Conservation (phyloP, 1,140 invertebrate genomes). For the Telenomus remus region DNA sequence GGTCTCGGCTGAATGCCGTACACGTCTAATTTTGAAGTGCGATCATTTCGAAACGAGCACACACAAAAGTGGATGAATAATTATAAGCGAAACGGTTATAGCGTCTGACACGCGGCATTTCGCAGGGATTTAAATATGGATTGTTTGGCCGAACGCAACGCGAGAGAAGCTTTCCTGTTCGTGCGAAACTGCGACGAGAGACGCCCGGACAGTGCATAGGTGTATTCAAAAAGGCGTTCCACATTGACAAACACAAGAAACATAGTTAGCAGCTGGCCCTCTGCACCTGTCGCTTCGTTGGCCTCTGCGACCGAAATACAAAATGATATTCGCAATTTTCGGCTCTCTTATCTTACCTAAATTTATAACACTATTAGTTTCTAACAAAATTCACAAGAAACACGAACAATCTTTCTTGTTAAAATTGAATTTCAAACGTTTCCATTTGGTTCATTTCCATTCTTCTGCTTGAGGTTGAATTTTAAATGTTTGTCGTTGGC, state of each 20-base stretch:
- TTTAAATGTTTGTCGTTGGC: no score
- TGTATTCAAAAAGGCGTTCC: slow-evolving; percentile 55
- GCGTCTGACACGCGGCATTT: slow-evolving; percentile 12
- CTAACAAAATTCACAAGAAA: no score
- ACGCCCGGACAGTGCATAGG: slow-evolving; percentile 24
- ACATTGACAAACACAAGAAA: slow-evolving; percentile 66
- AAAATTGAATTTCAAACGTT: no score
- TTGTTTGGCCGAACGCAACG: slow-evolving; percentile 34
- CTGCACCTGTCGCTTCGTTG: slow-evolving; percentile 58
- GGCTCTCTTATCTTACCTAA: slow-evolving; percentile 40
- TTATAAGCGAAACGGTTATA: slow-evolving; percentile 40
- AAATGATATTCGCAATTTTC: slow-evolving; percentile 56
- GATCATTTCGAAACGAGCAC: background rate
- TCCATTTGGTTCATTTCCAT: no score
- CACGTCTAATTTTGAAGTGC: no score
- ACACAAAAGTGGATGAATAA: slow-evolving; percentile 42
- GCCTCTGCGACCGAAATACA: slow-evolving; percentile 67
- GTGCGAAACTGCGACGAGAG: slow-evolving; percentile 26
- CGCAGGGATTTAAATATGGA: slow-evolving; percentile 48
- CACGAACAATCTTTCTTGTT: no score
- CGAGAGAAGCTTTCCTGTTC: slow-evolving; percentile 30
- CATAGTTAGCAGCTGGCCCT: slow-evolving; percentile 65
- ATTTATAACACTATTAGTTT: no score
- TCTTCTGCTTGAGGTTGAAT: no score
- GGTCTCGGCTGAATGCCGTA: no score